These are phyloP conservation scores for Drosophila mimetica DNA, from an alignment of 2,888 invertebrate species.

Conservation along the genomic window DNA sequence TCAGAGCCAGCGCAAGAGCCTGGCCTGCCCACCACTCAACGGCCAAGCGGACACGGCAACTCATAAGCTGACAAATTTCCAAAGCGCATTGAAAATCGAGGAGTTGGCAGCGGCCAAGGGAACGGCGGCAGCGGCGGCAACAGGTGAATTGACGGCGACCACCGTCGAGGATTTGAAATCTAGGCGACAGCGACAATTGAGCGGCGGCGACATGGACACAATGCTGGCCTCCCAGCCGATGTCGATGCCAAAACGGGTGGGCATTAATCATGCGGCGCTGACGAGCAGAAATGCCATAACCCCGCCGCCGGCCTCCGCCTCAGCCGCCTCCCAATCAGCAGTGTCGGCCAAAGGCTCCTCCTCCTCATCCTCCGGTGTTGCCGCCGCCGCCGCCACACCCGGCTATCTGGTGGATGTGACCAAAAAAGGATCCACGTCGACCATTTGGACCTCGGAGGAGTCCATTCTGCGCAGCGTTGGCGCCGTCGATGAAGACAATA, in stretches of 20 bases:
- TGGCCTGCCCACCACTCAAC: slow-evolving; percentile 57
- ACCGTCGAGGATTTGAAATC: slow-evolving; percentile 75
- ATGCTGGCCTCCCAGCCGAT: slow-evolving; percentile 57
- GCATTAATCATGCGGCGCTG: slow-evolving; percentile 79
- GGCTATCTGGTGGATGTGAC: slow-evolving; percentile 81
- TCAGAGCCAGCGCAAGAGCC: slow-evolving; percentile 64
- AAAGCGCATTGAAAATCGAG: slow-evolving; percentile 82
- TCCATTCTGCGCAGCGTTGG: slow-evolving; percentile 84
- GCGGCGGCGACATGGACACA: slow-evolving; percentile 81
- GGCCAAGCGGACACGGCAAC: slow-evolving; percentile 60
- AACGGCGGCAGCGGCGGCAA: slow-evolving; percentile 33
- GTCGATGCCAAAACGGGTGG: slow-evolving; percentile 83
- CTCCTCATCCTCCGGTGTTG: slow-evolving; percentile 4
- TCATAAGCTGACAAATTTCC: slow-evolving; percentile 82
- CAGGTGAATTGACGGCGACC: slow-evolving; percentile 50
- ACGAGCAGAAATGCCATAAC: slow-evolving; percentile 69
- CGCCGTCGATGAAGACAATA: slow-evolving; percentile 85
- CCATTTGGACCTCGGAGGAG: slow-evolving; percentile 85
- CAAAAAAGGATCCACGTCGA: slow-evolving; percentile 84
- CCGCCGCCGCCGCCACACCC: slow-evolving; percentile 49
- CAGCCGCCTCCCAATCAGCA: slow-evolving; percentile 31
- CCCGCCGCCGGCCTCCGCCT: slow-evolving; percentile 58
- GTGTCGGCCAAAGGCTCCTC: slow-evolving; percentile 57
- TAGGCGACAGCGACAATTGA: slow-evolving; percentile 81
- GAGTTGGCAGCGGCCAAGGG: slow-evolving; percentile 60